Percentiles rank a stretch among this genome's conserved stretches.
Evolutionary conservation across 2,113 vertebrate species (phyloP).

Genomic region (Epinephelus moara): DNA sequence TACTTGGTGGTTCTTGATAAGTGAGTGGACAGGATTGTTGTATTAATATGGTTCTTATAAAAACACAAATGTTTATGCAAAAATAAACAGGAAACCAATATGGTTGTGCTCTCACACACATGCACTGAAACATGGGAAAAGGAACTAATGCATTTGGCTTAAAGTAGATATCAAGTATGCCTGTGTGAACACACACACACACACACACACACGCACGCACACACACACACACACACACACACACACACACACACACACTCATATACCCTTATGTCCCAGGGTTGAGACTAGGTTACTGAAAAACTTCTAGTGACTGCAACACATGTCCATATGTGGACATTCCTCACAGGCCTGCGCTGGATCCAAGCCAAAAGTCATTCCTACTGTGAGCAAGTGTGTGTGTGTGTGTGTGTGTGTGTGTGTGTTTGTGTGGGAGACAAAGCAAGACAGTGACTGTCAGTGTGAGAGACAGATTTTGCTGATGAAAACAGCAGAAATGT

Average conservation of each 20-base stretch:
- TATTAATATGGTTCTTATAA: constrained; percentile 37
- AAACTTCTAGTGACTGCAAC: not conserved
- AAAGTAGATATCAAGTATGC: constrained; percentile 4
- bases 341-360: not conserved
- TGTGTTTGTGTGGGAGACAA: not conserved
- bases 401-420: not conserved
- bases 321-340: constrained; percentile 19
- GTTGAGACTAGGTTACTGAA: constrained; percentile 19
- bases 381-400: constrained; percentile 13
- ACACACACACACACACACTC: not conserved
- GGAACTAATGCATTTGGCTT: constrained; percentile 17
- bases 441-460: not conserved
- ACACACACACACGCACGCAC: constrained; percentile 6
- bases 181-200: constrained; percentile 7
- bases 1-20: not conserved
- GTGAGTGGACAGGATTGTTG: constrained; percentile 13
- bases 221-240: not conserved
- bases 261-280: constrained; percentile 10
- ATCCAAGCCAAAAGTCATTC: not conserved
- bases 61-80: constrained; percentile 57
- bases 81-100: constrained; percentile 64
- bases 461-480: constrained; percentile 4
- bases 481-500: constrained; percentile 42
- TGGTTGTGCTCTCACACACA: constrained; percentile 36
- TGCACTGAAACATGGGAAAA: constrained; percentile 41